Evolutionary conservation across 2,888 invertebrate genomes (phyloP).

Genomic region (Dasysyrphus tricinctus): DNA sequence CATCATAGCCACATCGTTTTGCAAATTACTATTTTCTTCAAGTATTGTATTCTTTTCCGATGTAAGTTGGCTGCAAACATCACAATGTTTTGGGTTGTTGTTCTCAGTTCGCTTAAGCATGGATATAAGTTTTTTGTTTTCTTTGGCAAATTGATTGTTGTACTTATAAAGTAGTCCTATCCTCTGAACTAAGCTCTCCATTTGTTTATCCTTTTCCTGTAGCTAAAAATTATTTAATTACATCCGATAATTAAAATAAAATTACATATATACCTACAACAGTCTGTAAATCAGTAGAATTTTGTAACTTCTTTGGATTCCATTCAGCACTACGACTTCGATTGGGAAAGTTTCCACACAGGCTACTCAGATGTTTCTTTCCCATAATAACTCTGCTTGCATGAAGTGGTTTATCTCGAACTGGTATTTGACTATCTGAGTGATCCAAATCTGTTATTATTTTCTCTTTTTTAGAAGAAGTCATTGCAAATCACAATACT

Average conservation of each 20-base stretch:
- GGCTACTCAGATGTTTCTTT: slow-evolving; percentile 78
- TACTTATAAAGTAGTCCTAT: slow-evolving; percentile 85
- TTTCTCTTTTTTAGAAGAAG: slow-evolving; percentile 33
- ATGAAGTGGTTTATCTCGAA: slow-evolving; percentile 34
- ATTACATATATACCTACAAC: slow-evolving; percentile 38
- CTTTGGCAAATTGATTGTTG: slow-evolving; percentile 86
- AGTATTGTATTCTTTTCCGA: slow-evolving; percentile 75
- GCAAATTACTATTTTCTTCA: slow-evolving; percentile 85
- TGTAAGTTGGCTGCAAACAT: slow-evolving; percentile 79
- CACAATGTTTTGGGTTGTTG: slow-evolving; percentile 81
- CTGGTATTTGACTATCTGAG: slow-evolving; percentile 40
- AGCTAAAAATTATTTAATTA: slow-evolving; percentile 81
- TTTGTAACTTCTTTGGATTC: slow-evolving; percentile 54
- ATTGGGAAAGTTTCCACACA: slow-evolving; percentile 80
- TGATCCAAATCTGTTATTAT: slow-evolving; percentile 59
- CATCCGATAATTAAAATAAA: neutral
- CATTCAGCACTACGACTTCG: slow-evolving; percentile 81
- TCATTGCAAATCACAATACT: slow-evolving; percentile 8
- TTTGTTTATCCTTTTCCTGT: slow-evolving; percentile 86
- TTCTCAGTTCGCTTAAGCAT: slow-evolving; percentile 83
- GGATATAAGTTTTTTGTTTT: slow-evolving; percentile 86
- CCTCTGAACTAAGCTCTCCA: slow-evolving; percentile 87
- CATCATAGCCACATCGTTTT: slow-evolving; percentile 88
- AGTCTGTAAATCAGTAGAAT: slow-evolving; percentile 11
- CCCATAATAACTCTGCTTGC: slow-evolving; percentile 30